A percentile compares a stretch with the other conserved stretches of the same genome.
These are phyloP conservation scores for Eira barbara DNA, from an alignment of 2,113 vertebrate genomes.

Conservation along the genomic window DNA sequence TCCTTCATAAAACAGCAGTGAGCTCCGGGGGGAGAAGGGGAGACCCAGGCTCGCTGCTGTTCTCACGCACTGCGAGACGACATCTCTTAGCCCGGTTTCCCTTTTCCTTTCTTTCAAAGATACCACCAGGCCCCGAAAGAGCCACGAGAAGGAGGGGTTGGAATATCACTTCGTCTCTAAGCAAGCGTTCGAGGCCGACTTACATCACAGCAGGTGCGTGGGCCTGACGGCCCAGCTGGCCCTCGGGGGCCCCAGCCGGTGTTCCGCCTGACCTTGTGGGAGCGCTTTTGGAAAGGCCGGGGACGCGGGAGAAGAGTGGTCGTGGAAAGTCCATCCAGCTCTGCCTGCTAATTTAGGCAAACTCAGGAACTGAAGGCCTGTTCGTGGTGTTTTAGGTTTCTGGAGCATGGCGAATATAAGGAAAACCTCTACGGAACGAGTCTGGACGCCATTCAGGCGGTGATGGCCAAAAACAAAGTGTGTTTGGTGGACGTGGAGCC, in stretches of 20 bases:
- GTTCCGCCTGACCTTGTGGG: neutral
- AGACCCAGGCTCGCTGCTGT: accelerated
- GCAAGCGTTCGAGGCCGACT: conserved; percentile 90
- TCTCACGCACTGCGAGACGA: neutral
- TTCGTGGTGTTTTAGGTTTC: conserved; percentile 84
- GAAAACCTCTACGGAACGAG: conserved; percentile 95
- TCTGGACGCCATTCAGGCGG: conserved; percentile 90
- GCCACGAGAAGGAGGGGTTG: conserved; percentile 93
- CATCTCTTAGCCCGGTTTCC: neutral
- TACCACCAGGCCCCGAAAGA: conserved; percentile 92
- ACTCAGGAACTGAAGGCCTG: neutral
- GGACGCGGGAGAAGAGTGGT: neutral
- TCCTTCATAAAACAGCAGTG: accelerated
- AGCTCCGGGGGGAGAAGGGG: neutral
- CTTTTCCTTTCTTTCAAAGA: conserved; percentile 80
- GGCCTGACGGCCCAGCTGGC: neutral
- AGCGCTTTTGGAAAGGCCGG: neutral
- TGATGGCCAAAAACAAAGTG: conserved; percentile 90
- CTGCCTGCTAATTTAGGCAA: neutral
- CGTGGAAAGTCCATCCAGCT: neutral
- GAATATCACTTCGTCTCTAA: conserved; percentile 96
- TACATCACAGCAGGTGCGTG: conserved; percentile 91
- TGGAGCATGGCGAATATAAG: conserved; percentile 95
- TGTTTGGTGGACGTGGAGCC: conserved; percentile 96
- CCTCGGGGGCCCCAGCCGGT: accelerated